phyloP scores from a whole-genome alignment of 2,888 invertebrate genomes.

The Synanthedon tipuliformis region DNA sequence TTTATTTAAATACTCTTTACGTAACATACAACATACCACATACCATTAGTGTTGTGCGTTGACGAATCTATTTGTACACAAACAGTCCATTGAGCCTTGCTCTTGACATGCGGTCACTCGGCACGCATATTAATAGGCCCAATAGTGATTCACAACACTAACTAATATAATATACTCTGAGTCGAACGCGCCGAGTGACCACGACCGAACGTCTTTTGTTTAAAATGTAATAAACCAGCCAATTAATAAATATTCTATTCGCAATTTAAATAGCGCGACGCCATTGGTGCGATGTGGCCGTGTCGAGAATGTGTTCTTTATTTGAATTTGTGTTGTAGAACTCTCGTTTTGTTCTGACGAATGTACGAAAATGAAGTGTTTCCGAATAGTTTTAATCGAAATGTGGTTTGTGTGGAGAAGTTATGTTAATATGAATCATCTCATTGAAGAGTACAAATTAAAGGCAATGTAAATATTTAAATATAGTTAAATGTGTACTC shows the following conservation, averaged over 20 bases:
- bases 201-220: conserved; percentile 24
- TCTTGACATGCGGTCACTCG: conserved; percentile 66
- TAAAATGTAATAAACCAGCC: not conserved
- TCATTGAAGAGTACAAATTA: not conserved
- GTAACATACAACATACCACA: conserved; percentile 23
- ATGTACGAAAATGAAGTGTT: no score
- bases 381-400: no score
- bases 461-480: not conserved
- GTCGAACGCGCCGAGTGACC: conserved; percentile 51
- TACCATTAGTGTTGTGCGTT: conserved; percentile 20
- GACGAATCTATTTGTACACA: conserved; percentile 15
- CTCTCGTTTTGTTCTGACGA: no score
- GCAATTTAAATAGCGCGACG: not conserved
- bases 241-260: not conserved
- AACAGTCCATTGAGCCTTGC: conserved; percentile 42
- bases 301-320: not conserved
- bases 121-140: conserved; percentile 65
- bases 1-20: conserved; percentile 16
- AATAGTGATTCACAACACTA: conserved; percentile 58
- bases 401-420: not conserved
- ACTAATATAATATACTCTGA: conserved; percentile 18
- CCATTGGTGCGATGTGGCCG: not conserved
- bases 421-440: not conserved
- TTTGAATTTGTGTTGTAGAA: not conserved
- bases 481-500: not conserved